A percentile compares a stretch with the other conserved stretches of the same genome.
Conservation (phyloP, 2,797 vertebrate genomes). For the Lacerta viridis region DNA sequence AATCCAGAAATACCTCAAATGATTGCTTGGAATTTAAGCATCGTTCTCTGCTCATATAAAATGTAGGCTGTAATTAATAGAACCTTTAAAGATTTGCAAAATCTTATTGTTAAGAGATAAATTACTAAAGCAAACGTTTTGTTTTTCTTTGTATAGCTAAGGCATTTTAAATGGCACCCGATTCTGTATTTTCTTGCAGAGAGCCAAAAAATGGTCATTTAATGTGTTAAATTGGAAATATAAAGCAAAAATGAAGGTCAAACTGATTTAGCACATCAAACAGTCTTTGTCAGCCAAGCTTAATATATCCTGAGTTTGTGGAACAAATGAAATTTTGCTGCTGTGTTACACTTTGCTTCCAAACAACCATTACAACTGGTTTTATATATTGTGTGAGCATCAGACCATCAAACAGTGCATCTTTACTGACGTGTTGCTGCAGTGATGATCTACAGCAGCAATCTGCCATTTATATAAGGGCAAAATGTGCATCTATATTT, state of each 20-base stretch:
- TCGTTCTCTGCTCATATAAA: conserved; percentile 39
- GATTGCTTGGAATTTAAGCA: conserved; percentile 57
- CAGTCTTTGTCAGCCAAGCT: conserved; percentile 89
- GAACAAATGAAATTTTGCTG: conserved; percentile 93
- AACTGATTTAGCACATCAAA: conserved; percentile 89
- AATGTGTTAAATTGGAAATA: conserved; percentile 90
- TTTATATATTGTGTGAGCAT: conserved; percentile 91
- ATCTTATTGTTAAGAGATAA: neutral
- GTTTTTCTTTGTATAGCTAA: conserved; percentile 50
- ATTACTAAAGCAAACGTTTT: neutral
- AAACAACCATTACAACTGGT: conserved; percentile 91
- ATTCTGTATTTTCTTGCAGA: conserved; percentile 81
- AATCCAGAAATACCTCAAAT: conserved; percentile 39
- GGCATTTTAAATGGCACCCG: conserved; percentile 64
- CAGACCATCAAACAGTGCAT: conserved; percentile 90
- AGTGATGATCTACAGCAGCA: conserved; percentile 88
- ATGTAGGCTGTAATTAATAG: neutral
- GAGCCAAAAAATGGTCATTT: conserved; percentile 85
- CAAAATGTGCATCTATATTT: conserved; percentile 90
- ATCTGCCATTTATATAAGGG: conserved; percentile 90
- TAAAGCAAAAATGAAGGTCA: conserved; percentile 92
- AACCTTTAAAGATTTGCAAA: neutral
- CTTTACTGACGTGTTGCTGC: conserved; percentile 84
- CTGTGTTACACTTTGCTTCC: conserved; percentile 88
- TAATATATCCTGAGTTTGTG: conserved; percentile 92